phyloP scores from a whole-genome alignment of 1,140 invertebrate genomes.

The Protaetia brevitarsis region DNA sequence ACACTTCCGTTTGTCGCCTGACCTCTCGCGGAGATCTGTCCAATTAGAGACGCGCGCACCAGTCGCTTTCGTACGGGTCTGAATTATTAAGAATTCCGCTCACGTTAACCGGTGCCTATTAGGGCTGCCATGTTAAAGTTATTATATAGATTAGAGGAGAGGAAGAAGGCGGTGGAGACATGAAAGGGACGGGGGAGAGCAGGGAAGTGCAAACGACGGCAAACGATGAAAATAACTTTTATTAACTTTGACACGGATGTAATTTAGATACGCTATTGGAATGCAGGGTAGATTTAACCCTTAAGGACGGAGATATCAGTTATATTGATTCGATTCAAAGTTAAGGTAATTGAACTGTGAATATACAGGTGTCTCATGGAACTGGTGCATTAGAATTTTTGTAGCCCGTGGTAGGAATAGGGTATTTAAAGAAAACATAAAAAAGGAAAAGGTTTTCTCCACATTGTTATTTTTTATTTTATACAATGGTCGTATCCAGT shows the following conservation, averaged over 20 bases:
- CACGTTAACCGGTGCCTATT: conserved; percentile 13
- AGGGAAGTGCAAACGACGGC: neutral
- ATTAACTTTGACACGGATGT: neutral
- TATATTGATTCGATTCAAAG: neutral
- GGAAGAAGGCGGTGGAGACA: neutral
- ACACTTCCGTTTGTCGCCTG: conserved; percentile 23
- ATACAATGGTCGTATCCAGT: neutral
- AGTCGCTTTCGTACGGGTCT: neutral
- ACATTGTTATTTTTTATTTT: no score
- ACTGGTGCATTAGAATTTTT: neutral
- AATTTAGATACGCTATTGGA: neutral
- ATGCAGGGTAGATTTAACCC: neutral
- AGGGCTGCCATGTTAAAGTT: conserved; percentile 14
- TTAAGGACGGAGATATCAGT: neutral
- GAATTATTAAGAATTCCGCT: conserved; percentile 22
- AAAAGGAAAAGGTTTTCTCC: no score
- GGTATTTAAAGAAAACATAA: neutral
- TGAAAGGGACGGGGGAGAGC: neutral
- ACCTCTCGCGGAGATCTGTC: conserved; percentile 19
- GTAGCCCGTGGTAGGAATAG: neutral
- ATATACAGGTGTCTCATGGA: neutral
- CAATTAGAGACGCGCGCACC: conserved; percentile 6
- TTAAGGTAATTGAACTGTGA: neutral
- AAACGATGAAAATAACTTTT: conserved; percentile 1
- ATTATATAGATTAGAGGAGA: conserved; percentile 9